Evolutionary conservation across 2,797 vertebrate genomes (phyloP).

Genomic region (Carduelis carduelis): DNA sequence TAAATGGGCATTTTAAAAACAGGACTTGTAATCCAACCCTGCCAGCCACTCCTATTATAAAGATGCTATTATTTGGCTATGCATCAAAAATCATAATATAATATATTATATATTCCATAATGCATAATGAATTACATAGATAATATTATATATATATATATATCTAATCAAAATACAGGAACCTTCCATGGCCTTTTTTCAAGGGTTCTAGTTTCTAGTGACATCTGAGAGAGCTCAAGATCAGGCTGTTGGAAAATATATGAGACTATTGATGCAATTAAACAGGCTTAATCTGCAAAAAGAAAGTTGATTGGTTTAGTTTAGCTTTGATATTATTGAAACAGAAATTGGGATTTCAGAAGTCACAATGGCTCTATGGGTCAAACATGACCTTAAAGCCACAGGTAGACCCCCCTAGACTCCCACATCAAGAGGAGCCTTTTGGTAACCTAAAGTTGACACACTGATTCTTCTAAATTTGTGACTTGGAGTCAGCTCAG

Average conservation of each 20-base stretch:
- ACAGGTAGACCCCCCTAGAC: neutral
- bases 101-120: neutral
- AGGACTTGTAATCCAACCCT: rapidly evolving
- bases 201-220: neutral
- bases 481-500: neutral
- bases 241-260: neutral
- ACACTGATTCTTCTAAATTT: neutral
- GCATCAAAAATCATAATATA: neutral
- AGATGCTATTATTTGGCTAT: neutral
- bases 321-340: neutral
- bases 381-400: neutral
- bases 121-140: neutral
- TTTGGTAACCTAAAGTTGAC: neutral
- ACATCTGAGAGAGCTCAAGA: neutral
- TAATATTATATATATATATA: neutral
- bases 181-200: neutral
- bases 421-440: neutral
- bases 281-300: neutral
- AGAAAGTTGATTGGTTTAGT: neutral
- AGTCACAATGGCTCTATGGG: neutral
- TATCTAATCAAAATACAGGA: neutral
- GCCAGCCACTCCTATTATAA: neutral
- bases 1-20: neutral
- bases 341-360: neutral
- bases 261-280: rapidly evolving